These are phyloP conservation scores for Amia ocellicauda DNA, from an alignment of 2,113 vertebrate genomes.

Conservation along the genomic window DNA sequence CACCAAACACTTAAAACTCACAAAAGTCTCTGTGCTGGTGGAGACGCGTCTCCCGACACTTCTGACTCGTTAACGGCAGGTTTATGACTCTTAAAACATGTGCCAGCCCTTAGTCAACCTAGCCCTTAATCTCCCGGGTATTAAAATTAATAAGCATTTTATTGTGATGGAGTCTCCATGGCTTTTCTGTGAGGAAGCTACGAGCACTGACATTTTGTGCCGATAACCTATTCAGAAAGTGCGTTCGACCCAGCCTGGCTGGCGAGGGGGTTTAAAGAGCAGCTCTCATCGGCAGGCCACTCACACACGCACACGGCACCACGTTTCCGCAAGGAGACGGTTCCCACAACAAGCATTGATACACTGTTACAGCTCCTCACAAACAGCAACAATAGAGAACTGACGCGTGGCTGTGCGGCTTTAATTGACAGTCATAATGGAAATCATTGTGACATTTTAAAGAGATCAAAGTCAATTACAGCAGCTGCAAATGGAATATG, in stretches of 20 bases:
- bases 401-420: too few species aligned
- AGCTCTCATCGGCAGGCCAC: neutral
- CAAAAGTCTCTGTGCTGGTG: too few species aligned
- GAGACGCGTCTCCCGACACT: too few species aligned
- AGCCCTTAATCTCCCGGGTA: neutral
- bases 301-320: neutral
- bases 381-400: neutral
- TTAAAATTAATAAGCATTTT: neutral
- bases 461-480: too few species aligned
- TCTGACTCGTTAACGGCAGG: too few species aligned
- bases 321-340: neutral
- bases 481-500: too few species aligned
- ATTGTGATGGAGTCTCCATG: neutral
- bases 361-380: neutral
- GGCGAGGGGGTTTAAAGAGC: neutral
- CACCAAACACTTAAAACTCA: too few species aligned
- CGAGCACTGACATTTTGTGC: neutral
- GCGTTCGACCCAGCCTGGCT: neutral
- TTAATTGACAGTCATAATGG: too few species aligned
- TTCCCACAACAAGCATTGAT: neutral
- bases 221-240: neutral
- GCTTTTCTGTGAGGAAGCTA: neutral
- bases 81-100: too few species aligned
- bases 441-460: too few species aligned
- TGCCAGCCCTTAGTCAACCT: neutral